phyloP scores from a whole-genome alignment of 2,797 vertebrate genomes.

The Eulemur mongoz region DNA sequence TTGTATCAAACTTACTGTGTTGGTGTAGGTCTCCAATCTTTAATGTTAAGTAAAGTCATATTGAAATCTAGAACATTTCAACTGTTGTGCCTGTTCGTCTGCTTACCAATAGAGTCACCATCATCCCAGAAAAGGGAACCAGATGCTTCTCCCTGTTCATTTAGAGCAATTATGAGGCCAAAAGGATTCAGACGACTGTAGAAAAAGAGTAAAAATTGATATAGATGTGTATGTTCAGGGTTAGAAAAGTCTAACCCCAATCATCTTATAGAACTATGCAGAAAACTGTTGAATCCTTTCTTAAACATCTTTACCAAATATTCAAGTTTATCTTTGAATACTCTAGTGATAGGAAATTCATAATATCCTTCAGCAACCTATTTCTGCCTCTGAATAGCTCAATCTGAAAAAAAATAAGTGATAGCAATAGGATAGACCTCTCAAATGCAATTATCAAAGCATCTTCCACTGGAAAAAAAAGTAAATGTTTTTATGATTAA shows the following conservation, averaged over 20 bases:
- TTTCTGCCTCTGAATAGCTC: neutral
- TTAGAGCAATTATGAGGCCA: constrained; percentile 71
- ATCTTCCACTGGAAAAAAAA: neutral
- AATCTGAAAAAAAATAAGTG: neutral
- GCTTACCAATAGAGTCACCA: constrained; percentile 77
- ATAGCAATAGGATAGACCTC: neutral
- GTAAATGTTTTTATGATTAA: neutral
- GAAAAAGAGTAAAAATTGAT: neutral
- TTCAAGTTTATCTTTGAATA: neutral
- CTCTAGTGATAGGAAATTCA: neutral
- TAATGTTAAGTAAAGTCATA: neutral
- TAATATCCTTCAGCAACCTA: neutral
- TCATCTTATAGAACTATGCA: neutral
- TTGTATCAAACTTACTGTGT: neutral
- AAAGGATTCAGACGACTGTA: constrained; percentile 77
- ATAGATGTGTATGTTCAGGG: neutral
- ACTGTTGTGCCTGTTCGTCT: neutral
- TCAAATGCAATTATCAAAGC: neutral
- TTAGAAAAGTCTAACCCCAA: neutral
- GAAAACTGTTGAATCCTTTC: neutral
- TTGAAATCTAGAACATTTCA: neutral
- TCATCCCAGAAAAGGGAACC: constrained; percentile 82
- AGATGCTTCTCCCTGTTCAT: constrained; percentile 70
- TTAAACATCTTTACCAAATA: constrained; percentile 18
- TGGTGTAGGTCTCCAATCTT: neutral